A percentile compares a stretch with the other conserved stretches of the same genome.
These are phyloP conservation scores for Morinoia aosen DNA, from an alignment of 2,888 invertebrate genomes.

Conservation along the genomic window DNA sequence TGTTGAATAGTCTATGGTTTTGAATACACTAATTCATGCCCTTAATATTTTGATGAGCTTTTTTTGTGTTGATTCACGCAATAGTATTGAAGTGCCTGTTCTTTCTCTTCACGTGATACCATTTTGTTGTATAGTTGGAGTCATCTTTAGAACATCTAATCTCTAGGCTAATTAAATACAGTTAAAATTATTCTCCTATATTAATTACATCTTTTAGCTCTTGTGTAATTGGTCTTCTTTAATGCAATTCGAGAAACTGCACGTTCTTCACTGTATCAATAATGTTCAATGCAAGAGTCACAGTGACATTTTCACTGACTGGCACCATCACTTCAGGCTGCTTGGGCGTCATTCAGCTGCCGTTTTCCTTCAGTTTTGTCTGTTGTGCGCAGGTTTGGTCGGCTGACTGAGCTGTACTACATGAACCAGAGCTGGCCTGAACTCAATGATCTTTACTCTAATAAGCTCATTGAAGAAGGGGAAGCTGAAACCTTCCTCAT, in stretches of 20 bases:
- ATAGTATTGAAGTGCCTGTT: too few species aligned
- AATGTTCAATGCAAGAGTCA: neutral
- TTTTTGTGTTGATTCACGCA: too few species aligned
- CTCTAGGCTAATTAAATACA: too few species aligned
- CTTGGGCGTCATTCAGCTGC: neutral
- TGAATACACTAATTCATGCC: too few species aligned
- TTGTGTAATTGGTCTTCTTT: too few species aligned
- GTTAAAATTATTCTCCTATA: too few species aligned
- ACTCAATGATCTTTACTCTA: constrained; percentile 84
- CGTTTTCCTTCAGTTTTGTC: neutral
- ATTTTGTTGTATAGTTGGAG: too few species aligned
- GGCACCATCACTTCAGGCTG: neutral
- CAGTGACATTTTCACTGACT: neutral
- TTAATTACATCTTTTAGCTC: too few species aligned
- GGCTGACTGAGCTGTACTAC: constrained; percentile 95
- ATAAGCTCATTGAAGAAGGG: constrained; percentile 71
- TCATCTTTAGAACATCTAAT: too few species aligned
- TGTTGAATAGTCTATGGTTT: too few species aligned
- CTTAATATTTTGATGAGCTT: too few species aligned
- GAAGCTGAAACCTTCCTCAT: constrained; percentile 85
- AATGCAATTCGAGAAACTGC: neutral
- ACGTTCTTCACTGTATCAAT: neutral
- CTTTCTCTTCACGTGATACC: too few species aligned
- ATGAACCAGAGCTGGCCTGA: constrained; percentile 96
- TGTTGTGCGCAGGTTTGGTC: constrained; percentile 80